A percentile compares a stretch with the other conserved stretches of the same genome.
Evolutionary conservation across 2,888 invertebrate genomes (phyloP).

Genomic region (Stenoptilia bipunctidactyla): DNA sequence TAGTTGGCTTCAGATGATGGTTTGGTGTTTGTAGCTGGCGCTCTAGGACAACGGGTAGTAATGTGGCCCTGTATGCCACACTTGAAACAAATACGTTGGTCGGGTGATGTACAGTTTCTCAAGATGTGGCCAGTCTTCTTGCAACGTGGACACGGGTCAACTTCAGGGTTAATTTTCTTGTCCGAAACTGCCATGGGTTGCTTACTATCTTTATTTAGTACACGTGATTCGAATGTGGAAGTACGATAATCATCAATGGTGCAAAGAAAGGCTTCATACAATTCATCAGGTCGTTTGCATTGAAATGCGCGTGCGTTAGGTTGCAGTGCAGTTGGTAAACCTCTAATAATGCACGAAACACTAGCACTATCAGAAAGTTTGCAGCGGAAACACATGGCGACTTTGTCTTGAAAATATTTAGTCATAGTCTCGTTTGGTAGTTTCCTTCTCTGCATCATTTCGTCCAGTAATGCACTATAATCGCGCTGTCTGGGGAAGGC

Average conservation of each 20-base stretch:
- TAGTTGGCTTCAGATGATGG: too few relatives aligned
- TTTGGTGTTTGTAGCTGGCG: too few relatives aligned
- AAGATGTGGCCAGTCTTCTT: conserved; percentile 12
- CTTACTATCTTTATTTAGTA: too few relatives aligned
- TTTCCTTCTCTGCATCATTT: conserved; percentile 16
- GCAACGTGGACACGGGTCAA: conserved; percentile 9
- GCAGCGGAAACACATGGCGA: conserved; percentile 21
- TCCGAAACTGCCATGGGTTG: too few relatives aligned
- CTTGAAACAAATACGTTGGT: conserved; percentile 10
- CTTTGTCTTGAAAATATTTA: conserved; percentile 23
- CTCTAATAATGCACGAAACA: conserved; percentile 20
- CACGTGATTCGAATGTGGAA: neutral
- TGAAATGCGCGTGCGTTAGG: conserved; percentile 19
- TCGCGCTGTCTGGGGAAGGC: conserved; percentile 21
- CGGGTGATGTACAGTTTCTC: conserved; percentile 8
- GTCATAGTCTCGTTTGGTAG: conserved; percentile 17
- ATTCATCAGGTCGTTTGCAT: conserved; percentile 17
- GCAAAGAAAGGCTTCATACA: conserved; percentile 17
- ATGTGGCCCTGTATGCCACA: conserved; percentile 16
- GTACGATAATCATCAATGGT: conserved; percentile 18
- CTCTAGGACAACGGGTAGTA: conserved; percentile 7
- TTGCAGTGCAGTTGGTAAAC: conserved; percentile 16
- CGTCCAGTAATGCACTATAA: conserved; percentile 15
- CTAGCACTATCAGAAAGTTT: conserved; percentile 16
- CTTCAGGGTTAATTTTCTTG: neutral